Percentiles rank a stretch among this genome's conserved stretches.
These are phyloP conservation scores for Xiphydria camelus DNA, from an alignment of 2,888 invertebrate species.

Conservation along the genomic window DNA sequence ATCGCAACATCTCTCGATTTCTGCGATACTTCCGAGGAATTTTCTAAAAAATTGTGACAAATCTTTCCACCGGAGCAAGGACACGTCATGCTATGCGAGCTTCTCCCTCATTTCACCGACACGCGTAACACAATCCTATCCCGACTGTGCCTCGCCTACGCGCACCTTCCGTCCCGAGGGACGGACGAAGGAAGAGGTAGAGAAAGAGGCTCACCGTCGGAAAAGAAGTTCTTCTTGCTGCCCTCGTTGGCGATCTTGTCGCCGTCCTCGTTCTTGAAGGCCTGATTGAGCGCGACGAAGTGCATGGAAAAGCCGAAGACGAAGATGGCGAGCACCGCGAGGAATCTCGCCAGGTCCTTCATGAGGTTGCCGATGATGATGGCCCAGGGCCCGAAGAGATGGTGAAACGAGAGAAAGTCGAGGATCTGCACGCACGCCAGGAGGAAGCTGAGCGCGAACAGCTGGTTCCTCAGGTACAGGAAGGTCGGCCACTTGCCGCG, in stretches of 20 bases:
- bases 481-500: constrained; percentile 79
- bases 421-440: constrained; percentile 96
- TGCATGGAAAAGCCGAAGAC: constrained; percentile 98
- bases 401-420: constrained; percentile 98
- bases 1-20: no score
- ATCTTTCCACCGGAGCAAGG: no score
- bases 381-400: constrained; percentile 99
- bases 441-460: constrained; percentile 93
- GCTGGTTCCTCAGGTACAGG: constrained; percentile 94
- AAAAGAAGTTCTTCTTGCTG: constrained; percentile 63
- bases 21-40: no score
- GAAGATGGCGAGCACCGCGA: constrained; percentile 96
- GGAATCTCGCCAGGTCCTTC: constrained; percentile 93
- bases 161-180: no score
- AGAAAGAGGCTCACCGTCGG: constrained; percentile 78
- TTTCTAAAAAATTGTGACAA: no score
- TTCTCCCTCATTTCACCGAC: no score
- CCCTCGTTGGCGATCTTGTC: constrained; percentile 56
- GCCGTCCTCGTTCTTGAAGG: constrained; percentile 73
- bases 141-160: no score
- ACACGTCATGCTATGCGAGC: no score
- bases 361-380: constrained; percentile 96
- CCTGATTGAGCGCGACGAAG: constrained; percentile 94
- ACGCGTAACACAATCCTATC: no score
- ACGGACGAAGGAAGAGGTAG: no score